Conservation (phyloP, 2,797 vertebrate genomes). For the Australoheros facetus region DNA sequence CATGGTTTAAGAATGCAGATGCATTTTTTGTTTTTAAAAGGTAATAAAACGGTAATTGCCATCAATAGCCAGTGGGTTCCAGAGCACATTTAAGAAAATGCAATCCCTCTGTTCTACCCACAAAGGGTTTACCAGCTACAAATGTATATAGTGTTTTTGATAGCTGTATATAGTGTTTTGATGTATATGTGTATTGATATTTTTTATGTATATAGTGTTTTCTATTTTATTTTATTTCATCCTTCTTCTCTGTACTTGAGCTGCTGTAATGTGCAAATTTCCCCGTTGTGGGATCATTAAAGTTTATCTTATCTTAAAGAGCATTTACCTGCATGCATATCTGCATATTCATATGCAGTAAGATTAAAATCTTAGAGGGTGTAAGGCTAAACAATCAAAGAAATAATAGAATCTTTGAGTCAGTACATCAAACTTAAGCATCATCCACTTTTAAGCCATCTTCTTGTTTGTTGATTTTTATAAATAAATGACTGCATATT, state of each 20-base stretch:
- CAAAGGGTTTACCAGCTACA: background rate
- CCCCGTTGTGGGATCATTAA: too few species aligned
- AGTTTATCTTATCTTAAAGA: too few species aligned
- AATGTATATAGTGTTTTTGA: too few species aligned
- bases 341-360: background rate
- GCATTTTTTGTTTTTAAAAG: background rate
- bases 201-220: too few species aligned
- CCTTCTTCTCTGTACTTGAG: too few species aligned
- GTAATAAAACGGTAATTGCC: background rate
- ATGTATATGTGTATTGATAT: too few species aligned
- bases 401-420: background rate
- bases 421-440: too few species aligned
- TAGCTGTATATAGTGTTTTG: too few species aligned
- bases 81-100: background rate
- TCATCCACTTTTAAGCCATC: background rate
- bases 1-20: background rate
- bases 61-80: background rate
- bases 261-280: too few species aligned
- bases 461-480: background rate
- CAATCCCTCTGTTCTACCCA: background rate
- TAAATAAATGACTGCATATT: background rate
- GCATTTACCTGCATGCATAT: background rate
- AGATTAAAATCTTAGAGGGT: background rate
- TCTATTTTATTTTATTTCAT: too few species aligned
- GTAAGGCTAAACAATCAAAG: background rate